These are phyloP conservation scores for Pocillopora meandrina DNA, from an alignment of 92 coral and sea anemone species.

Conservation along the genomic window DNA sequence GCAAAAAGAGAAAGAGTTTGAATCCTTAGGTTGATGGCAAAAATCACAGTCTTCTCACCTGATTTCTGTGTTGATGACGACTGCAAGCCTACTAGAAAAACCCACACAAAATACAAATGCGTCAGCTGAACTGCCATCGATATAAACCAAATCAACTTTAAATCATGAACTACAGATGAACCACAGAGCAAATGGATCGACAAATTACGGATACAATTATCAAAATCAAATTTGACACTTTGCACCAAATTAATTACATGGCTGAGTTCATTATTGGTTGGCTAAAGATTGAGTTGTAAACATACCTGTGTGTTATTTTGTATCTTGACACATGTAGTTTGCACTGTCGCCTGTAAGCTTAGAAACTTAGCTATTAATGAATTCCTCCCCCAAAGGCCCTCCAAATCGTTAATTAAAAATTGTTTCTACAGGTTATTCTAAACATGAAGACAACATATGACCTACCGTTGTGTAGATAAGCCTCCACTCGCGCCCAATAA, in stretches of 20 bases:
- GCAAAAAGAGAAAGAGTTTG: not conserved
- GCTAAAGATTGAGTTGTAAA: not conserved
- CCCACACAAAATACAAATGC: not conserved
- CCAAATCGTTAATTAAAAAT: too few relatives aligned
- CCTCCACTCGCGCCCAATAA: too few relatives aligned
- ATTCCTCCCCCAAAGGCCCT: too few relatives aligned
- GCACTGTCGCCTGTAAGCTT: not conserved
- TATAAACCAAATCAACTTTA: not conserved
- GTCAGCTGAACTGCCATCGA: conserved; percentile 2
- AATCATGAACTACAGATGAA: not conserved
- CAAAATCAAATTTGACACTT: not conserved
- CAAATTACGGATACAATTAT: not conserved
- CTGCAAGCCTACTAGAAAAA: not conserved
- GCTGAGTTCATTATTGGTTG: conserved; percentile 8
- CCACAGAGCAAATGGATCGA: not conserved
- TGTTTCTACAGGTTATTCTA: too few relatives aligned
- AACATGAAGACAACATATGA: too few relatives aligned
- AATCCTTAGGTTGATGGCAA: not conserved
- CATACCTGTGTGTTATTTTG: not conserved
- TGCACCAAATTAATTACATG: not conserved
- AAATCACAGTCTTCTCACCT: not conserved
- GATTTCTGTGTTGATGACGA: not conserved
- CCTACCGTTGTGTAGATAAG: too few relatives aligned
- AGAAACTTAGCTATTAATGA: not conserved
- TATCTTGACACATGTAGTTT: conserved; percentile 3